Base-by-base conservation (phyloP, 30 jellyfish, hydroid and myxozoan genomes). In the Rhopilema esculentum region DNA sequence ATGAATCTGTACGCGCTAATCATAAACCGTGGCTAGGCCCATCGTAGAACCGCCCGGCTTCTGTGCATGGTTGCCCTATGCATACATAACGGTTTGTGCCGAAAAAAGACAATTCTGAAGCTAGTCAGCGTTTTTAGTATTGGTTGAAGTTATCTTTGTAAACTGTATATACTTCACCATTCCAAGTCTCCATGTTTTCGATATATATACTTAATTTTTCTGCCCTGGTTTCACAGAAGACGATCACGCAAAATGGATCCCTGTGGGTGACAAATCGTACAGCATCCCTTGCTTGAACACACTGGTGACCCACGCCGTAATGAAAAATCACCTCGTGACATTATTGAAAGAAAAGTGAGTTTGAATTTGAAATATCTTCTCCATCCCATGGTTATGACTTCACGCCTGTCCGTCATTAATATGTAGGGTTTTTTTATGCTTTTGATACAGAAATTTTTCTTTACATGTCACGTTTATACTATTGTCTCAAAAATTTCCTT, bases 1-100 rank as follows among this genome's bases (percentile, higher is more conserved):
- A 86, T 86, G 95, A 77, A 23, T 49, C 73, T 26, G n/a, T n/a
- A 84, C 93, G 93, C 93, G 93, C 93, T 84, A 84, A 84, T 84
- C 93, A 17, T 48, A 84, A 49, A 84, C 93, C 63, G 87, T 84
- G 93, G 93, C 93, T 71, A 74, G 71, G 93, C 74, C 79, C 27
- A 49, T 17, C 53, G 85, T 74, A 74, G 85, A 57, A 22, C 27
- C 33, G 74, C 93, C 71, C 74, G 65, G 93, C 93, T 72, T 86
- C 28, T 71, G 49, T n/a, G 93, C 81, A 62, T 83, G 29, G 83
- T 72, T 48, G 87, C 82, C 65, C 33, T 19, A 70, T 84, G 87
- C 93, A 71, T 77, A 57, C 16, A 71, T 87, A 84, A 84, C 75
- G 93, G 93, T 84, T 77, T 64, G 25, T 84, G 93, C 25, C 73